phyloP scores from a whole-genome alignment of 2,797 vertebrate genomes.

The Scolopax rusticola region DNA sequence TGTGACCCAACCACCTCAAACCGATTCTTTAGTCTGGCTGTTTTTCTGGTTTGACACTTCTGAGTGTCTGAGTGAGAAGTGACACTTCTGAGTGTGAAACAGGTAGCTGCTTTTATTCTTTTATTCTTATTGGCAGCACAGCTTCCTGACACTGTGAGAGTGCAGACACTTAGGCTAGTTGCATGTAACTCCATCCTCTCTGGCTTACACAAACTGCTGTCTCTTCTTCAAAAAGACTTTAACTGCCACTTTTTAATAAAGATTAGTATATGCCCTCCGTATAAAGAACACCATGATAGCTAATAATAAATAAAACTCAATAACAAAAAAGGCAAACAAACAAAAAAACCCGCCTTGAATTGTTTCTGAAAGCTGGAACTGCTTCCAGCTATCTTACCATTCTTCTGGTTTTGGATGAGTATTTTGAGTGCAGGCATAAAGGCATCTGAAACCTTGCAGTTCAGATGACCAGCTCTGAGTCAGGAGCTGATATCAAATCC shows the following conservation, averaged over 20 bases:
- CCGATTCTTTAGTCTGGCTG: background rate
- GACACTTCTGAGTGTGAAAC: background rate
- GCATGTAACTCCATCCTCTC: background rate
- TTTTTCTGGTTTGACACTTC: background rate
- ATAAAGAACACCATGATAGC: background rate
- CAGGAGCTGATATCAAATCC: background rate
- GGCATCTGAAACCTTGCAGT: background rate
- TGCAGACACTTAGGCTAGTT: background rate
- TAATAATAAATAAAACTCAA: too few relatives aligned
- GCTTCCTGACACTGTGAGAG: background rate
- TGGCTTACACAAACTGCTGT: background rate
- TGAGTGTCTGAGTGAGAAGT: too few relatives aligned
- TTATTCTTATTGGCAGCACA: background rate
- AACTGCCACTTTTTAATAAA: background rate
- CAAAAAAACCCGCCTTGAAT: background rate
- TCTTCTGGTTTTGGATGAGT: background rate
- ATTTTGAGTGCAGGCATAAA: background rate
- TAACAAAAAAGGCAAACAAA: too few relatives aligned
- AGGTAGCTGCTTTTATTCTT: background rate
- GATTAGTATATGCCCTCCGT: background rate
- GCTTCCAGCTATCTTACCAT: background rate
- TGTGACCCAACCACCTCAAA: background rate
- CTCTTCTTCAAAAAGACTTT: background rate
- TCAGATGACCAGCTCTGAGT: background rate
- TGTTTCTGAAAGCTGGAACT: background rate